These are phyloP conservation scores for Anableps anableps DNA, from an alignment of 2,797 vertebrate genomes.

Conservation along the genomic window DNA sequence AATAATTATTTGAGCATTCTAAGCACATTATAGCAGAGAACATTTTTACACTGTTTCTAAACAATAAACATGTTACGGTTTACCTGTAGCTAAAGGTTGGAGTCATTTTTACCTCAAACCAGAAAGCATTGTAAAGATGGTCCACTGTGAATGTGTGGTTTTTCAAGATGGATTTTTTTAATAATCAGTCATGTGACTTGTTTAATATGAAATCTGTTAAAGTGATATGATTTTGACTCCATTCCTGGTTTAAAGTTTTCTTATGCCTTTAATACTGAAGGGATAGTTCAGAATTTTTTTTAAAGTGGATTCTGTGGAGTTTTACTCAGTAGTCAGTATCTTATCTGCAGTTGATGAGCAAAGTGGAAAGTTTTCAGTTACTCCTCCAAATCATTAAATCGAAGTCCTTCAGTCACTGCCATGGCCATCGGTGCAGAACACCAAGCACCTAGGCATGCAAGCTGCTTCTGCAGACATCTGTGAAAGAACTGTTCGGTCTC, in stretches of 20 bases:
- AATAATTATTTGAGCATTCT: constrained; percentile 73
- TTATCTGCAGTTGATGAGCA: neutral
- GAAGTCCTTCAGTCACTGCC: neutral
- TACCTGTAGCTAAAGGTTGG: constrained; percentile 36
- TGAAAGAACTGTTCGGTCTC: too few relatives aligned
- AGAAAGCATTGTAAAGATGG: constrained; percentile 11
- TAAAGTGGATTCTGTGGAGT: neutral
- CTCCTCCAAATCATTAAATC: neutral
- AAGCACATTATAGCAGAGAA: constrained; percentile 63
- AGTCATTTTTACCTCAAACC: constrained; percentile 57
- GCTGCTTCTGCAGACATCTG: too few relatives aligned
- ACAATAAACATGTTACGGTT: constrained; percentile 31
- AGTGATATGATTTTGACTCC: constrained; percentile 54
- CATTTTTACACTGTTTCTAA: constrained; percentile 64
- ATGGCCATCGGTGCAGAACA: too few relatives aligned
- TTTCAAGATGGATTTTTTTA: too few relatives aligned
- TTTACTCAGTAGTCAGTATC: neutral
- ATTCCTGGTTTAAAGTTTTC: constrained; percentile 27
- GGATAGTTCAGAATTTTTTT: neutral
- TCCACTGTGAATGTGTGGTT: constrained; percentile 22
- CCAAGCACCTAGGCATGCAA: too few relatives aligned
- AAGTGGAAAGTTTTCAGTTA: neutral
- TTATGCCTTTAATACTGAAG: constrained; percentile 29
- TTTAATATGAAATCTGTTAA: constrained; percentile 43
- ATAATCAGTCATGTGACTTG: constrained; percentile 23